Evolutionary conservation across 2,113 vertebrate genomes (phyloP), one percentile per base, ranked within the genome.

Genomic region (Sitta europaea): DNA sequence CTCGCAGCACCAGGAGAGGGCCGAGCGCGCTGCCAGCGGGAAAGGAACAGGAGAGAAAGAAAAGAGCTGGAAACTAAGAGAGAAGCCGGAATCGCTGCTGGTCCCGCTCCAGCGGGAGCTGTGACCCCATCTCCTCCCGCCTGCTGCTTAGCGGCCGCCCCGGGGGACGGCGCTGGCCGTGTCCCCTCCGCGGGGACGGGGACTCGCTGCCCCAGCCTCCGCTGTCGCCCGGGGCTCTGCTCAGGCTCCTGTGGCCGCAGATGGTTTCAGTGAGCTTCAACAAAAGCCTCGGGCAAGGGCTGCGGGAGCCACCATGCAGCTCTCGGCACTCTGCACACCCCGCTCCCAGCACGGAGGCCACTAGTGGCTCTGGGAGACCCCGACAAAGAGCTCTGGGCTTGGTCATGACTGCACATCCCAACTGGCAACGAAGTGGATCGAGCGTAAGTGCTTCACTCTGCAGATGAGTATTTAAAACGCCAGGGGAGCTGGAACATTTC

Each of bases 21-120:
- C 78, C 5, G 50, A 97, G 86, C n/a, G 1, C 25, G 73, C 95
- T 95, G 94, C 88, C 93, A 92, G 90, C 16, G 40, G 29, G 50
- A 59, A 86, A 72, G 92, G 33, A 91, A 91, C 27, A 31, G 71
- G 29, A 74, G 73, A 78, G 58, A 90, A 92, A 90, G 78, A 28
- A 76, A 81, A 71, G 65, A 54, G 80, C 88, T 90, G 71, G 38
- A 80, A 95, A 88, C 47, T 23, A 74, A 80, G 76, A 76, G 68
- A 84, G 88, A 93, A 86, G 92, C 92, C 88, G 81, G 94, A 95
- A 94, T 95, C 11, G 70, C 68, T 83, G 14, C 95, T 96, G 95
- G 92, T 92, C 59, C 73, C 0, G 4, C 91, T 96, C 95, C 92
- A 96, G 89, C 31, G 0, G 65, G 90, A 92, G 80, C 73, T 24